Evolutionary conservation across 1,140 invertebrate genomes (phyloP).

Genomic region (Aphis craccivora): DNA sequence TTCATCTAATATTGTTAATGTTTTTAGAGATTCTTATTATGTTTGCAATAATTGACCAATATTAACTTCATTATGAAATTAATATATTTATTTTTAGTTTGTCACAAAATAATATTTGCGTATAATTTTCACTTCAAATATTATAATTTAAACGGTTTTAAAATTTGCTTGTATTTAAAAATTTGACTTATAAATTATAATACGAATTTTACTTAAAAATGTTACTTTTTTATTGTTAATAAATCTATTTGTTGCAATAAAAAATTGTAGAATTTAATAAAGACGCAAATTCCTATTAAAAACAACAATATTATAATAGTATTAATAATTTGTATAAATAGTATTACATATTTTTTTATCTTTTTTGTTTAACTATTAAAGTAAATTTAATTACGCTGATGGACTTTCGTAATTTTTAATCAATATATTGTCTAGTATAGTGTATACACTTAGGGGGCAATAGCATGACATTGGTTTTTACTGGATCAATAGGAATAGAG

Average conservation of each 20-base stretch:
- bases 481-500: slow-evolving; percentile 57
- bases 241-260: neutral
- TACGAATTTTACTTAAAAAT: neutral
- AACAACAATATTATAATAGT: neutral
- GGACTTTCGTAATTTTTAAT: slow-evolving; percentile 33
- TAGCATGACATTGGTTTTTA: slow-evolving; percentile 56
- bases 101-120: neutral
- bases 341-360: too few relatives aligned
- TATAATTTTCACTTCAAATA: neutral
- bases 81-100: neutral
- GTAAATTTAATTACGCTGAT: slow-evolving; percentile 40
- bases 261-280: neutral
- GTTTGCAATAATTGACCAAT: neutral
- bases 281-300: neutral
- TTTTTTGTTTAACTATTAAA: neutral
- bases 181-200: neutral
- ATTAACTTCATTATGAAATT: neutral
- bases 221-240: neutral
- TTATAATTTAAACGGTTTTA: neutral
- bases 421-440: slow-evolving; percentile 42
- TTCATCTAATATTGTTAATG: neutral
- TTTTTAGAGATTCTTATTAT: neutral
- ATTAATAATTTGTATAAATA: neutral
- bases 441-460: slow-evolving; percentile 38
- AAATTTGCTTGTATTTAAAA: neutral